Evolutionary conservation across 1,140 invertebrate species (phyloP).

Genomic region (Mycetomoellerius zeteki): DNA sequence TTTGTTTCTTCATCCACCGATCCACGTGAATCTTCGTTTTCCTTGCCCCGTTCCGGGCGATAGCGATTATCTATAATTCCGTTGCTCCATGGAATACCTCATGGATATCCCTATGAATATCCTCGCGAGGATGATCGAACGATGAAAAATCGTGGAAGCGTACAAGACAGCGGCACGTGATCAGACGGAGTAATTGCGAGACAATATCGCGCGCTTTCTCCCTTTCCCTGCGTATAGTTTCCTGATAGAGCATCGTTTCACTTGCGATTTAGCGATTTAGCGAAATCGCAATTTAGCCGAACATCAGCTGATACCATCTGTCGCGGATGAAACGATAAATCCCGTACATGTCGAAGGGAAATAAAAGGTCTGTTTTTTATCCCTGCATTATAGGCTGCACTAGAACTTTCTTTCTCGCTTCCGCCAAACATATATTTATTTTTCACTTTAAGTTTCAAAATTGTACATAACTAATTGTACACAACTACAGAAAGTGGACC

Average conservation of each 20-base stretch:
- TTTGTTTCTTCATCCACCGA: constrained; percentile 41
- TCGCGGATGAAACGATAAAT: constrained; percentile 15
- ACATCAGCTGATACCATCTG: not conserved
- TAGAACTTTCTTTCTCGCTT: too few relatives aligned
- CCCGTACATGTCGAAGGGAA: not conserved
- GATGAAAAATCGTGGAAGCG: constrained; percentile 44
- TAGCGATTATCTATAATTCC: constrained; percentile 56
- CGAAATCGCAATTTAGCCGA: not conserved
- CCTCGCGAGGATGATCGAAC: constrained; percentile 38
- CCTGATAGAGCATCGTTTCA: not conserved
- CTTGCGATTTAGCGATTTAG: constrained; percentile 4
- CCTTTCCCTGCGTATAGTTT: not conserved
- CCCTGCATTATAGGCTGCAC: too few relatives aligned
- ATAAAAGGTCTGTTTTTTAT: too few relatives aligned
- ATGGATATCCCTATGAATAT: constrained; percentile 39
- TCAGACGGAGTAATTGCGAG: constrained; percentile 34
- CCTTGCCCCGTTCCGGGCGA: constrained; percentile 15
- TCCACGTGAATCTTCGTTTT: constrained; percentile 16
- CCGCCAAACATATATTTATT: too few relatives aligned
- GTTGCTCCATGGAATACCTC: constrained; percentile 31
- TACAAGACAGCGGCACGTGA: constrained; percentile 34
- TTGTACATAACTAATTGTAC: too few relatives aligned
- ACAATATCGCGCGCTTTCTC: constrained; percentile 23
- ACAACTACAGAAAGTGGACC: too few relatives aligned
- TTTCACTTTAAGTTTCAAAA: too few relatives aligned